phyloP scores from a whole-genome alignment of 1,140 invertebrate species.

The Pseudomyrmex gracilis region DNA sequence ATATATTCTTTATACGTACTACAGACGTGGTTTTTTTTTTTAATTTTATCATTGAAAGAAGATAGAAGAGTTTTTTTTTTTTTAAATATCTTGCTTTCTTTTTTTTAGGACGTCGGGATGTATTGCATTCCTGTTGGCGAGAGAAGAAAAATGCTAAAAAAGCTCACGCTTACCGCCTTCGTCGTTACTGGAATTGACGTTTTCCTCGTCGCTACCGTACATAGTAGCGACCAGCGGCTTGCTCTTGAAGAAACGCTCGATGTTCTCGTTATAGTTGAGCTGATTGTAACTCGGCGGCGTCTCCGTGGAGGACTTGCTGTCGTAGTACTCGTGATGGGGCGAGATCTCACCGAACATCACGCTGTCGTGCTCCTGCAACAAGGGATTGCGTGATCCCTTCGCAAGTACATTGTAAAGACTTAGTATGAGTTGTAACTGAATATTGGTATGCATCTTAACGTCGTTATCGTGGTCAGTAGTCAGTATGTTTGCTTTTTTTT shows the following conservation, averaged over 20 bases:
- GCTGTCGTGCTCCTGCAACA: constrained; percentile 91
- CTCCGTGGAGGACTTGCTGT: constrained; percentile 93
- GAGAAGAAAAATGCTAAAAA: neutral
- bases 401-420: constrained; percentile 81
- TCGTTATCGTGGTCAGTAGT: constrained; percentile 41
- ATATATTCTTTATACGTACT: no score
- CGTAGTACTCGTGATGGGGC: constrained; percentile 92
- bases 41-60: neutral
- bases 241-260: constrained; percentile 94
- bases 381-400: constrained; percentile 83
- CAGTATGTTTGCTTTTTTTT: constrained; percentile 54
- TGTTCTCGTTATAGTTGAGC: constrained; percentile 94
- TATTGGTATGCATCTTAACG: constrained; percentile 20
- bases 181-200: constrained; percentile 77
- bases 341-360: constrained; percentile 94
- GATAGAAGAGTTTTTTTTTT: neutral
- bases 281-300: constrained; percentile 94
- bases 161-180: constrained; percentile 66
- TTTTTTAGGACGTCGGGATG: no score
- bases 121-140: no score
- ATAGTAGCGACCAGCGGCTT: constrained; percentile 89
- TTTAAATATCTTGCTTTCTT: no score
- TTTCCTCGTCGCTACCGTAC: constrained; percentile 80
- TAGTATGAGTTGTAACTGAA: constrained; percentile 66
- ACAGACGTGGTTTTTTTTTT: no score